These are phyloP conservation scores for Lophius americanus DNA, from an alignment of 2,797 vertebrate species.

Conservation along the genomic window DNA sequence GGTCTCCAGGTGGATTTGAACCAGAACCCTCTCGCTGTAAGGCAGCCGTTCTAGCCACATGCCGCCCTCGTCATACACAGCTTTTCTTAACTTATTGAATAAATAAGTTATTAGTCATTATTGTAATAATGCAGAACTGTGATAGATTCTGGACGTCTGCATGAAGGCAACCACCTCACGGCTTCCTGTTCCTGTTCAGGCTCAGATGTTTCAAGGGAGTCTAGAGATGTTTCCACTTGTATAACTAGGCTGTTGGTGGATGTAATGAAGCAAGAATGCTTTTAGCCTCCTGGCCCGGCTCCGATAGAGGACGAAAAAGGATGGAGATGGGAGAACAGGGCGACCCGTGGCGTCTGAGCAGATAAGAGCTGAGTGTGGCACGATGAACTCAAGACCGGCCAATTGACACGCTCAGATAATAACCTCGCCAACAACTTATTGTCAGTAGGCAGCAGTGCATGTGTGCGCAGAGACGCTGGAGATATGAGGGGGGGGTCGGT, in stretches of 20 bases:
- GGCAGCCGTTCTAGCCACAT: too few species aligned
- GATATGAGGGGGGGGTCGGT: too few species aligned
- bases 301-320: conserved; percentile 40
- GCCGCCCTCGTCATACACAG: too few species aligned
- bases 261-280: conserved; percentile 33
- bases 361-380: conserved; percentile 77
- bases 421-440: conserved; percentile 43
- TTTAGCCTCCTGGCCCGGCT: conserved; percentile 26
- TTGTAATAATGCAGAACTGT: too few species aligned
- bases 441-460: conserved; percentile 28
- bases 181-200: background rate
- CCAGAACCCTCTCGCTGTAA: too few species aligned
- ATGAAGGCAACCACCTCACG: too few species aligned
- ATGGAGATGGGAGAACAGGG: conserved; percentile 40
- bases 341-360: conserved; percentile 48
- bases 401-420: conserved; percentile 69
- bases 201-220: background rate
- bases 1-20: too few species aligned
- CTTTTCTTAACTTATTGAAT: too few species aligned
- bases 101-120: too few species aligned
- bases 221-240: background rate
- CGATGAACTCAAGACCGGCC: conserved; percentile 70
- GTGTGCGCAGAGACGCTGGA: conserved; percentile 13
- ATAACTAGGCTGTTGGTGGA: background rate
- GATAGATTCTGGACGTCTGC: too few species aligned